Conservation (phyloP, 2,113 vertebrate genomes). For the Corapipo altera region DNA sequence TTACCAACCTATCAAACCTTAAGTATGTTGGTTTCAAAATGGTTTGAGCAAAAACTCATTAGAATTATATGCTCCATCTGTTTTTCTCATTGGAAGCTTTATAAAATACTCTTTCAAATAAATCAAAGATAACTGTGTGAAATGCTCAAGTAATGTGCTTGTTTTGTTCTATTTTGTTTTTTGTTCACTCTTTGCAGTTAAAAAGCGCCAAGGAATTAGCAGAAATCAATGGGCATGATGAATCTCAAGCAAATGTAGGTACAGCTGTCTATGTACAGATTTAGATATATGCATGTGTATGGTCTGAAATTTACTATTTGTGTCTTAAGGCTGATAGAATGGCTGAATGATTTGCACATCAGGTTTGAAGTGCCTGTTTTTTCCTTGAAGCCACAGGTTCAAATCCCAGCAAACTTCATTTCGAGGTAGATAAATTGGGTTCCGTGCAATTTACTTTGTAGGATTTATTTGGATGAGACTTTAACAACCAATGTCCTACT, state of each 20-base stretch:
- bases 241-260: conserved; percentile 81
- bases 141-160: conserved; percentile 38
- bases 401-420: conserved; percentile 53
- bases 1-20: conserved; percentile 56
- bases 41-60: conserved; percentile 63
- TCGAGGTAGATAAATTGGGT: conserved; percentile 54
- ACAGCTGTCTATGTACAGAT: neutral
- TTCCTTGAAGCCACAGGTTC: neutral
- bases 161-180: conserved; percentile 44
- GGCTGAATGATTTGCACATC: neutral
- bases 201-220: conserved; percentile 81
- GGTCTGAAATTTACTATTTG: neutral
- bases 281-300: neutral
- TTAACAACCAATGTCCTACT: conserved; percentile 38
- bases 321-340: neutral
- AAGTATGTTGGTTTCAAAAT: conserved; percentile 65
- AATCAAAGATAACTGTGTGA: conserved; percentile 69
- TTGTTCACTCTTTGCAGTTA: conserved; percentile 70
- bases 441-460: conserved; percentile 49
- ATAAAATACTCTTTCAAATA: conserved; percentile 64
- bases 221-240: conserved; percentile 78
- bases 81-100: conserved; percentile 67
- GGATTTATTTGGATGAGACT: conserved; percentile 63
- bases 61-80: conserved; percentile 71
- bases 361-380: neutral